Evolutionary conservation across 2,797 vertebrate species (phyloP).

Genomic region (Macropus fuliginosus): DNA sequence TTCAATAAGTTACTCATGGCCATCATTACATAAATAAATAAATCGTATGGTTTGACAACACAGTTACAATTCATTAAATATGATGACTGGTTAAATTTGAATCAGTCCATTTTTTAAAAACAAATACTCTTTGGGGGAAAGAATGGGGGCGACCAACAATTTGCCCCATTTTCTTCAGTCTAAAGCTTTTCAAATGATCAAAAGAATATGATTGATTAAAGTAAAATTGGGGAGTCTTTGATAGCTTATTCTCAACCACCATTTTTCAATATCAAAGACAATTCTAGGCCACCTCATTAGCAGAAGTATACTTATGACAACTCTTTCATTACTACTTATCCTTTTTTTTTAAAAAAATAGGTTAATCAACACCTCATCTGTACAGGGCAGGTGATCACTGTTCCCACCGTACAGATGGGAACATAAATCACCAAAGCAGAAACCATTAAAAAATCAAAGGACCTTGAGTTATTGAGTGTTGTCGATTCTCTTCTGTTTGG

Average conservation of each 20-base stretch:
- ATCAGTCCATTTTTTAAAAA: neutral
- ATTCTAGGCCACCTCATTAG: neutral
- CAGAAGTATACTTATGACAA: neutral
- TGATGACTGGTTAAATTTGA: neutral
- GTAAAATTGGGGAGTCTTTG: neutral
- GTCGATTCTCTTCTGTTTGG: neutral
- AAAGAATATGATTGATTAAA: neutral
- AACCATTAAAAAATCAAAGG: neutral
- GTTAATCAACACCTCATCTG: neutral
- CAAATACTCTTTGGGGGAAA: constrained; percentile 13
- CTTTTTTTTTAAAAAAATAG: too few relatives aligned
- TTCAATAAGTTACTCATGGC: neutral
- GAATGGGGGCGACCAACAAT: neutral
- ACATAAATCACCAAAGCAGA: neutral
- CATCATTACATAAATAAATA: constrained; percentile 3
- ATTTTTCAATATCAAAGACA: constrained; percentile 5
- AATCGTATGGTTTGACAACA: neutral
- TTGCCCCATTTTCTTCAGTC: constrained; percentile 5
- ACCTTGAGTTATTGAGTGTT: neutral
- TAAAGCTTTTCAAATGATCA: constrained; percentile 43
- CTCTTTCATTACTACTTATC: neutral
- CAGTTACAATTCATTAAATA: neutral
- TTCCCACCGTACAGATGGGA: neutral
- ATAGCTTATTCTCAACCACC: neutral
- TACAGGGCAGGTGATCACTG: neutral